These are phyloP conservation scores for Gambusia holbrooki DNA, from an alignment of 2,113 vertebrate genomes.

Conservation along the genomic window DNA sequence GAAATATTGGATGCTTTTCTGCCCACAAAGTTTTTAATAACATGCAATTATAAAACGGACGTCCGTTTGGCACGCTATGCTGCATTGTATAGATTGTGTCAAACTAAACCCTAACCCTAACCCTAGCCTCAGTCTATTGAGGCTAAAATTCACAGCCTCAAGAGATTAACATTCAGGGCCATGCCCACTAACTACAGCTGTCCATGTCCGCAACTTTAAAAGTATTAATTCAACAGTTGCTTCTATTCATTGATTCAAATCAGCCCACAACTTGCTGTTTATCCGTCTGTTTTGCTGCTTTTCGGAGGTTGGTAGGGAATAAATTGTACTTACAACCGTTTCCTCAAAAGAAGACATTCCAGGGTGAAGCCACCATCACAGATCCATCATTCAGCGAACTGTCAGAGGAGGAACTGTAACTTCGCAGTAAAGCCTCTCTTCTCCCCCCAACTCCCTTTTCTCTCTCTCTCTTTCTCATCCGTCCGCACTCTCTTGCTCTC, in stretches of 20 bases:
- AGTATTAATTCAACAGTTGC: too few relatives aligned
- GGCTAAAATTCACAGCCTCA: background rate
- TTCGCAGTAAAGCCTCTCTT: conserved; percentile 1
- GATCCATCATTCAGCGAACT: conserved; percentile 1
- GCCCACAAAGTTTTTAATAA: background rate
- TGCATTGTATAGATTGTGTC: background rate
- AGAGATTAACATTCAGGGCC: background rate
- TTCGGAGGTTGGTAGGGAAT: background rate
- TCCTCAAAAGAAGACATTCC: conserved; percentile 1
- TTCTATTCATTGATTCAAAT: background rate
- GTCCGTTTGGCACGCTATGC: background rate
- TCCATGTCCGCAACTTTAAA: too few relatives aligned
- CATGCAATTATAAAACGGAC: too few relatives aligned
- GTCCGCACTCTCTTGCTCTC: background rate
- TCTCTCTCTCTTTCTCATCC: conserved; percentile 15
- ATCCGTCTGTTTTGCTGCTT: background rate
- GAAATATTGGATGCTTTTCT: background rate
- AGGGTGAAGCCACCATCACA: conserved; percentile 9
- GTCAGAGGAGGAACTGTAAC: conserved; percentile 15
- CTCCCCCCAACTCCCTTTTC: background rate
- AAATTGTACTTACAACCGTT: conserved; percentile 29
- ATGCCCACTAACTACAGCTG: background rate
- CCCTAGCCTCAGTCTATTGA: too few relatives aligned
- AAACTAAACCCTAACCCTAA: background rate
- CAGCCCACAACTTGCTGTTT: background rate